These are phyloP conservation scores for Doryteuthis pealeii DNA, from an alignment of 1,140 invertebrate species.

Conservation along the genomic window DNA sequence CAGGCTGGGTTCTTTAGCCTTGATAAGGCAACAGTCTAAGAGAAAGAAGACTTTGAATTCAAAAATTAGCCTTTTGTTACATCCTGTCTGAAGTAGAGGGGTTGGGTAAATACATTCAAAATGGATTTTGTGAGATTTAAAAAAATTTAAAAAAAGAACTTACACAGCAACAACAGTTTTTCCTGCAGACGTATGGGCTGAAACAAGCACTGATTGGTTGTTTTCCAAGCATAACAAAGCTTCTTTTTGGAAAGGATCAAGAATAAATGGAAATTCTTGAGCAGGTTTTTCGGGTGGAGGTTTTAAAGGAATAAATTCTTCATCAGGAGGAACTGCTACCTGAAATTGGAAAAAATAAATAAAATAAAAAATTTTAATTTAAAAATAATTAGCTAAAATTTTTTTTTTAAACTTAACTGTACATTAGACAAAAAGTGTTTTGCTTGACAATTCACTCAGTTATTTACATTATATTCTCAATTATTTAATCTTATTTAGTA, in stretches of 20 bases:
- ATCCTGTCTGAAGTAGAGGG: no score
- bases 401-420: background rate
- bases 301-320: slow-evolving; percentile 74
- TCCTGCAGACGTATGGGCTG: slow-evolving; percentile 99
- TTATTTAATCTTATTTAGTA: no score
- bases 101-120: no score
- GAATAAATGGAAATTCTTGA: slow-evolving; percentile 90
- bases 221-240: slow-evolving; percentile 98
- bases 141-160: slow-evolving; percentile 59
- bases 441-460: slow-evolving; percentile 18
- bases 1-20: no score
- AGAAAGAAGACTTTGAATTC: no score
- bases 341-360: slow-evolving; percentile 21
- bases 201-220: slow-evolving; percentile 94
- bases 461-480: no score
- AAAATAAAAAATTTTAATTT: no score
- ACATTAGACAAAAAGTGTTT: slow-evolving; percentile 24
- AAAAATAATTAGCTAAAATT: background rate
- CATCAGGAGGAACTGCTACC: slow-evolving; percentile 82
- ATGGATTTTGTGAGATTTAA: no score
- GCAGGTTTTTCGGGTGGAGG: slow-evolving; percentile 64
- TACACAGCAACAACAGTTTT: slow-evolving; percentile 99
- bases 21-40: no score
- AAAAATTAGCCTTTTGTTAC: no score
- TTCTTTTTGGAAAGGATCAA: slow-evolving; percentile 98